Conservation (phyloP, 2,113 vertebrate genomes). For the Peromyscus maniculatus region DNA sequence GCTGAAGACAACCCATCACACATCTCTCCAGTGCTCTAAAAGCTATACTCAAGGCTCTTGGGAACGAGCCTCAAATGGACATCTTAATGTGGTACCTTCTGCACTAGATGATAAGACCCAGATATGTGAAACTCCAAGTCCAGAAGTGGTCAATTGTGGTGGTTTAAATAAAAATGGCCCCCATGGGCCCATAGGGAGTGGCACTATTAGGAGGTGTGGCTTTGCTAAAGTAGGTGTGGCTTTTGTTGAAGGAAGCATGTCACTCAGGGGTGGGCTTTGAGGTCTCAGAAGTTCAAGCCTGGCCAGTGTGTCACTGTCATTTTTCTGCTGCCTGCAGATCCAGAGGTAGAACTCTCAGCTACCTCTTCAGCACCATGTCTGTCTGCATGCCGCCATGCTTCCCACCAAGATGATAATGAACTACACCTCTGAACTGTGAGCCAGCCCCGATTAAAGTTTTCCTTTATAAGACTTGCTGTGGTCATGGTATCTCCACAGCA, state of each 20-base stretch:
- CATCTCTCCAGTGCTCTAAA: not conserved
- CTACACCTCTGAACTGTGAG: not conserved
- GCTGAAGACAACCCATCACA: not conserved
- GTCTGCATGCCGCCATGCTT: not conserved
- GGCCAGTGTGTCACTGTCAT: not conserved
- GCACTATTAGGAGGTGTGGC: not conserved
- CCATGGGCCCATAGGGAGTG: not conserved
- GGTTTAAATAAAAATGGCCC: not conserved
- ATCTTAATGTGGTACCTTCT: not conserved
- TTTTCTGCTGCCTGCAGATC: not conserved
- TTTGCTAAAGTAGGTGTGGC: not conserved
- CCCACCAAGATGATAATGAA: not conserved
- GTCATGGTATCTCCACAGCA: not conserved
- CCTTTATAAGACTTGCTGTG: not conserved
- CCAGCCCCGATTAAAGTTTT: not conserved
- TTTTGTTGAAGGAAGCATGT: not conserved
- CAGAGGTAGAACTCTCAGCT: not conserved
- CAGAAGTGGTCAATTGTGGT: not conserved
- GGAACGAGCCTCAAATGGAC: not conserved
- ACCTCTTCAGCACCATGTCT: not conserved
- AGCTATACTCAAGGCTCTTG: not conserved
- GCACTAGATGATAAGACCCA: not conserved
- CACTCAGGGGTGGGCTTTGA: not conserved
- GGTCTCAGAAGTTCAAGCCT: not conserved
- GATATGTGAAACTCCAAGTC: not conserved